phyloP scores from a whole-genome alignment of 2,888 invertebrate species.

The Macropis europaea region DNA sequence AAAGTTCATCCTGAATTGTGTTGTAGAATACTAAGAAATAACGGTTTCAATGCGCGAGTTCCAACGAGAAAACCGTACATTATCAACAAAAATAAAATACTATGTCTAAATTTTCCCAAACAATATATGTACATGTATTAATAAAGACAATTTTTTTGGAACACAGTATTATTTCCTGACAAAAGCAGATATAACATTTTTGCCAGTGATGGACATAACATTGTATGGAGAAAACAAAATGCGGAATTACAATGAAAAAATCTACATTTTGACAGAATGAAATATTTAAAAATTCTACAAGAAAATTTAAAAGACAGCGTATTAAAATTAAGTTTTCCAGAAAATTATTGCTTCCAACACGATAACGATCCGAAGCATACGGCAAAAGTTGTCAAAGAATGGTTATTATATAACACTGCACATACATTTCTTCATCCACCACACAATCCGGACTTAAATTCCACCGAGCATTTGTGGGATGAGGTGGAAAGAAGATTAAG shows the following conservation, averaged over 20 bases:
- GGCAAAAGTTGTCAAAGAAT: background rate
- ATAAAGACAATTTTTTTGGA: background rate
- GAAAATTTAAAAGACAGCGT: background rate
- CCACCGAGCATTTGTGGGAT: conserved; percentile 7
- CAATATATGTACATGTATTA: no score
- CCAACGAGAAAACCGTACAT: background rate
- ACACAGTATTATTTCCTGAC: background rate
- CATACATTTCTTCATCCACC: background rate
- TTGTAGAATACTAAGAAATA: background rate
- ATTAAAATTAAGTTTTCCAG: background rate
- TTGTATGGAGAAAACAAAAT: background rate
- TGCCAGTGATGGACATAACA: background rate
- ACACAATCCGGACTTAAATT: conserved; percentile 1
- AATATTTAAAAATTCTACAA: background rate
- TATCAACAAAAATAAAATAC: background rate
- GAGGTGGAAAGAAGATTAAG: background rate
- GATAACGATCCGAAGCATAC: background rate
- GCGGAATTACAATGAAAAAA: background rate
- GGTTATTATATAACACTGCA: background rate
- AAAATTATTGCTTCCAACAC: conserved; percentile 12
- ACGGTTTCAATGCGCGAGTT: background rate
- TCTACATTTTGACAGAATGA: background rate
- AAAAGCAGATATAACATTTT: no score
- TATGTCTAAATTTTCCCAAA: background rate
- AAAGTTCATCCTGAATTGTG: background rate